Evolutionary conservation across 92 coral and sea anemone genomes (phyloP).

Genomic region (Metridium senile): DNA sequence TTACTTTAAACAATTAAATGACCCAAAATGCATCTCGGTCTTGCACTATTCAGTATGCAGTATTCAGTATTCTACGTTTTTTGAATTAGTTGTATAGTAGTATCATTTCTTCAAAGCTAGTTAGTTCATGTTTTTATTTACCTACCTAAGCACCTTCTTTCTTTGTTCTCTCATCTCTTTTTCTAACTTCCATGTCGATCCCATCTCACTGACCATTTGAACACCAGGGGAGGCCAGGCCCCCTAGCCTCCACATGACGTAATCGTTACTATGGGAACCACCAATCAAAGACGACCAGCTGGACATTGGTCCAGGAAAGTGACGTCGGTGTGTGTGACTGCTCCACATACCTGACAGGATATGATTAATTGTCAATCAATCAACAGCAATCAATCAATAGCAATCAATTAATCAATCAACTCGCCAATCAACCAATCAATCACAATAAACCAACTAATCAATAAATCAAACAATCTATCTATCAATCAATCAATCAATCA

Average conservation of each 20-base stretch:
- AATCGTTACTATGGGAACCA: conserved; percentile 82
- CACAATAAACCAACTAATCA: not conserved
- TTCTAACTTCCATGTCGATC: conserved; percentile 66
- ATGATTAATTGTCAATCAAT: not conserved
- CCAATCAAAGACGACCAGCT: conserved; percentile 94
- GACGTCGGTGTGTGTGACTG: conserved; percentile 73
- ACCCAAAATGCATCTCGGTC: no score
- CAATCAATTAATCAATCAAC: not conserved
- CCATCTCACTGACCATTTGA: conserved; percentile 86
- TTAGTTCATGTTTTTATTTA: not conserved
- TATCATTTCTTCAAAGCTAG: no score
- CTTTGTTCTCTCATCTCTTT: conserved; percentile 66
- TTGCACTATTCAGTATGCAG: no score
- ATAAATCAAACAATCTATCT: not conserved
- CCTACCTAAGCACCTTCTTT: conserved; percentile 53
- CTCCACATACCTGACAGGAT: conserved; percentile 77
- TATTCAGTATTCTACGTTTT: no score
- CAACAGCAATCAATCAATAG: not conserved
- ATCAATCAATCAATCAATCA: not conserved
- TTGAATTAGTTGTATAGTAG: no score
- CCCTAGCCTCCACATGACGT: conserved; percentile 83
- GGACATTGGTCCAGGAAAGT: conserved; percentile 88
- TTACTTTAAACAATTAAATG: no score
- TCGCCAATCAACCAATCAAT: not conserved
- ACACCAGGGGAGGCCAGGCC: conserved; percentile 84